Conservation (phyloP, 2,888 invertebrate species). For the Ferrisia virgata region DNA sequence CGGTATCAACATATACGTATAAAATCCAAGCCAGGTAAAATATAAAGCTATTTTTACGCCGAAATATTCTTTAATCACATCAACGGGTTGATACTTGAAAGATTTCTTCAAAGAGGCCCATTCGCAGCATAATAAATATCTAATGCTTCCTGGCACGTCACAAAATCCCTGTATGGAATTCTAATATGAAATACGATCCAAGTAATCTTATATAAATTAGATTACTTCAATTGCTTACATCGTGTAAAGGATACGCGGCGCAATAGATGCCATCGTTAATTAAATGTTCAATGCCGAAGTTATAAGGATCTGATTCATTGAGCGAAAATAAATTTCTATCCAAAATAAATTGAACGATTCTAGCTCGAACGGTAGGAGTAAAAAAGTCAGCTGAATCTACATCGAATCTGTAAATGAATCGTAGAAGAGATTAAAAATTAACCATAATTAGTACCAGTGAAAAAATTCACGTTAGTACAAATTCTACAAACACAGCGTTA, state of each 20-base stretch:
- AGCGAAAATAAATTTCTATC: slow-evolving; percentile 79
- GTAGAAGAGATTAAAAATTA: background rate
- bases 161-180: slow-evolving; percentile 50
- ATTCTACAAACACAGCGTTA: slow-evolving; percentile 16
- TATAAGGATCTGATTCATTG: slow-evolving; percentile 65
- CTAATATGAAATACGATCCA: background rate
- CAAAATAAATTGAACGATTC: slow-evolving; percentile 89
- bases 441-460: background rate
- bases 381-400: slow-evolving; percentile 78
- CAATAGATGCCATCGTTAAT: slow-evolving; percentile 57
- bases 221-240: slow-evolving; percentile 53
- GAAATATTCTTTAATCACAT: slow-evolving; percentile 60
- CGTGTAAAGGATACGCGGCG: slow-evolving; percentile 60
- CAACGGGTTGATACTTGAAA: slow-evolving; percentile 60
- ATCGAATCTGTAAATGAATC: slow-evolving; percentile 66
- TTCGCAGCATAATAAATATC: slow-evolving; percentile 57
- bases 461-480: background rate
- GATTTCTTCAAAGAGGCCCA: slow-evolving; percentile 59
- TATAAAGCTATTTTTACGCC: slow-evolving; percentile 61
- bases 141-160: slow-evolving; percentile 51
- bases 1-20: slow-evolving; percentile 60
- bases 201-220: background rate
- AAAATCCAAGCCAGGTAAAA: slow-evolving; percentile 62
- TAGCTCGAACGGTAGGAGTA: slow-evolving; percentile 76
- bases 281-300: slow-evolving; percentile 62